These are phyloP conservation scores for Syngnathus rostellatus DNA, from an alignment of 2,797 vertebrate genomes.

Conservation along the genomic window DNA sequence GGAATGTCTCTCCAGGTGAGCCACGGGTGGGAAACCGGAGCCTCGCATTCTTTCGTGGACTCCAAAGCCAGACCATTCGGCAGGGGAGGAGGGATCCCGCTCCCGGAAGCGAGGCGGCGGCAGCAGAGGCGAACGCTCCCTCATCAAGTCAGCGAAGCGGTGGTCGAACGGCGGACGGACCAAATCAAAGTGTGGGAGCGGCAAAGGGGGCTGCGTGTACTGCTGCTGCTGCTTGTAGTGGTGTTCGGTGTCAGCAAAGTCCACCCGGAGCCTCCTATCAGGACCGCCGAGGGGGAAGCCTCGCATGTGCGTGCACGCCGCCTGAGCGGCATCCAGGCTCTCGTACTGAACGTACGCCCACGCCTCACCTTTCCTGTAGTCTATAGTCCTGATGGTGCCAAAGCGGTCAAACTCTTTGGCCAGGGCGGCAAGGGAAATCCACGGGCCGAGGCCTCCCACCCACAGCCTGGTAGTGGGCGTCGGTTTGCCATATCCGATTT, in stretches of 20 bases:
- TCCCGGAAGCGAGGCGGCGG: constrained; percentile 82
- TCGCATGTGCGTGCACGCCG: constrained; percentile 91
- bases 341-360: constrained; percentile 99
- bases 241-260: constrained; percentile 93
- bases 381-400: constrained; percentile 94
- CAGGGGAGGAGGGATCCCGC: constrained; percentile 76
- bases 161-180: constrained; percentile 81
- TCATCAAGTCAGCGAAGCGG: constrained; percentile 74
- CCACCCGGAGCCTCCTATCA: constrained; percentile 87
- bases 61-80: constrained; percentile 81
- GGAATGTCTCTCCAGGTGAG: constrained; percentile 74
- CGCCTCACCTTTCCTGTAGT: constrained; percentile 91
- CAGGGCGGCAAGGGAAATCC: constrained; percentile 87
- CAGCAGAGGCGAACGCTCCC: constrained; percentile 83
- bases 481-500: constrained; percentile 96
- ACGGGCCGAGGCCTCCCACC: constrained; percentile 93
- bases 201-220: constrained; percentile 81
- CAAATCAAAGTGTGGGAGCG: constrained; percentile 80
- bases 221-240: constrained; percentile 76
- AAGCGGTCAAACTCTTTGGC: constrained; percentile 97
- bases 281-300: constrained; percentile 91
- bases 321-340: constrained; percentile 94
- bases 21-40: constrained; percentile 56
- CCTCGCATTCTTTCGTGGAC: constrained; percentile 81
- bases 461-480: constrained; percentile 92